Evolutionary conservation across 1,140 invertebrate species (phyloP), one percentile per base, ranked within the genome.

Genomic region (Cephus cinctus): DNA sequence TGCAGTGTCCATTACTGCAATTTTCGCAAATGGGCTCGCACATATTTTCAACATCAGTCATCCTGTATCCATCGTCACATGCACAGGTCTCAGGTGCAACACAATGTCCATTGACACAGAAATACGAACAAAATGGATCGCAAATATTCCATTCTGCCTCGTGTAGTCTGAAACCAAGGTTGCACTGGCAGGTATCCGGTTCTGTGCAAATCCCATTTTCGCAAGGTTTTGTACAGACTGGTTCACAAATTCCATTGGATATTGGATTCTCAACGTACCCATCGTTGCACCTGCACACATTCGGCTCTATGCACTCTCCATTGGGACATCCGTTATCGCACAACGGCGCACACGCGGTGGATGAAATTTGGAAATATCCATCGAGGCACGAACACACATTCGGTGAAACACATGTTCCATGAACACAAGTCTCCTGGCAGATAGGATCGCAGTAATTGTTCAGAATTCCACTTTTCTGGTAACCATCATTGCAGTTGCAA

Each of bases 1-100:
- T 78, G 52, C 86, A 88, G 21, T 71, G 78, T 4, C 81, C 81
- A 52, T 81, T 69, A 3, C 60, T 58, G 58, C 86, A 87, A 8
- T 73, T 69, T 1, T 66, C 69, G 52, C 86, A 89, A 11, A 69
- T 59, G 0, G 86, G 83, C 4, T 73, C 35, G 53, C 86, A 89
- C 41, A 54, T 34, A 2, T 19, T 12, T 43, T 12, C 6, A 9
- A 35, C 16, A 23, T 30, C 1, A 21, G n/a, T 8, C 22, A 43
- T 22, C 1, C 31, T 14, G 22, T 57, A 73, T 4, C 59, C 63
- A 5, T 38, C 4, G 9, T 45, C 1, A 43, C 71, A 83, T 2
- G 60, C 5, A 68, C 85, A 86, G 1, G 64, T 72, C 5, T 85
- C 75, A 2, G 84, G 84, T 0, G 75, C 79, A 3, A 70, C 63